phyloP scores from a whole-genome alignment of 1,140 invertebrate genomes.

The Aradophagus sp. region DNA sequence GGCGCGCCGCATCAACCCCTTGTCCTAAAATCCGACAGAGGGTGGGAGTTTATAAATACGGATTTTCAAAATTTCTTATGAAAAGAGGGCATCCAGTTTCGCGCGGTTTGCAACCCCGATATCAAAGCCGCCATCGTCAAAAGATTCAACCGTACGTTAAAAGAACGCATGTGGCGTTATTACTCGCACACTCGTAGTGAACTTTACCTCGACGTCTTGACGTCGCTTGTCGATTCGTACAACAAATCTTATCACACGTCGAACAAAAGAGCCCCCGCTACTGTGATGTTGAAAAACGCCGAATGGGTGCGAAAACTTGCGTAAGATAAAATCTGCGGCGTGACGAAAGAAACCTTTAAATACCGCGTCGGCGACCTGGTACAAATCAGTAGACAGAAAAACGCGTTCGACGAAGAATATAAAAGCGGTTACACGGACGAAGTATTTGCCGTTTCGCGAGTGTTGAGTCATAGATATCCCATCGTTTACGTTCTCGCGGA shows the following conservation, averaged over 20 bases:
- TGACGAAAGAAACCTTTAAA: slow-evolving; percentile 7
- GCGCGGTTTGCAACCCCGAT: slow-evolving; percentile 26
- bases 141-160: slow-evolving; percentile 51
- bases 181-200: slow-evolving; percentile 20
- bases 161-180: slow-evolving; percentile 55
- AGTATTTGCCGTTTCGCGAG: slow-evolving; percentile 3
- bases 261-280: slow-evolving; percentile 18
- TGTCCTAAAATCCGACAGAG: slow-evolving; percentile 36
- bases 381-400: slow-evolving; percentile 18
- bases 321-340: neutral
- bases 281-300: slow-evolving; percentile 21
- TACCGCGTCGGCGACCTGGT: slow-evolving; percentile 21
- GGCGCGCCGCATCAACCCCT: neutral
- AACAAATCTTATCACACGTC: slow-evolving; percentile 24
- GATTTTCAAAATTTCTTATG: slow-evolving; percentile 30
- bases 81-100: slow-evolving; percentile 37
- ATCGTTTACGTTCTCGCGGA: slow-evolving; percentile 4
- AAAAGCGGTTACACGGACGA: slow-evolving; percentile 11
- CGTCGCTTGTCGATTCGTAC: slow-evolving; percentile 13
- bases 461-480: slow-evolving; percentile 1
- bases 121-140: slow-evolving; percentile 50
- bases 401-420: no score
- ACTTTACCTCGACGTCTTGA: slow-evolving; percentile 24
- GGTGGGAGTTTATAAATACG: slow-evolving; percentile 36
- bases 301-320: neutral